These are phyloP conservation scores for Cryptocephalus moraei DNA, from an alignment of 2,888 invertebrate species.

Conservation along the genomic window DNA sequence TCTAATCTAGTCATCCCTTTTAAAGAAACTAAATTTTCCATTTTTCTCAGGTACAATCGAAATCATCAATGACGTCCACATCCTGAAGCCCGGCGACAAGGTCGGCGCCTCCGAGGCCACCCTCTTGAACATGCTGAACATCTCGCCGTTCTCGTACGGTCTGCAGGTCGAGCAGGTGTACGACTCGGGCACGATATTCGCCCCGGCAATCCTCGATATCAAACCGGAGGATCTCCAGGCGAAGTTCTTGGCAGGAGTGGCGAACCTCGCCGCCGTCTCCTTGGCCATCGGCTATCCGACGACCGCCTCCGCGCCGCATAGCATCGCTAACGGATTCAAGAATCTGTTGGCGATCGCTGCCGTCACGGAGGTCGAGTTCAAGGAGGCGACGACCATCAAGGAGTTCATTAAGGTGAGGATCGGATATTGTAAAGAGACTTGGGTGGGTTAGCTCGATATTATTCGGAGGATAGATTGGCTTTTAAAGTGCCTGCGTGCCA, in stretches of 20 bases:
- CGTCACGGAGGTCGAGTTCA: slow-evolving; percentile 90
- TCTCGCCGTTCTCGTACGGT: slow-evolving; percentile 99
- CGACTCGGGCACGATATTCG: slow-evolving; percentile 96
- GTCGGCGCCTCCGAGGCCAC: slow-evolving; percentile 58
- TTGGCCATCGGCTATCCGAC: slow-evolving; percentile 94
- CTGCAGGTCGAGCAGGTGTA: slow-evolving; percentile 93
- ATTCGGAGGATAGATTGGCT: no score
- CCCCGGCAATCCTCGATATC: slow-evolving; percentile 95
- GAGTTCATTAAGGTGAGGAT: slow-evolving; percentile 69
- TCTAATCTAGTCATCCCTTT: no score
- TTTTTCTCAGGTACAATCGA: slow-evolving; percentile 69
- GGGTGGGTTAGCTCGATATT: no score
- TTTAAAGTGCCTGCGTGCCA: no score
- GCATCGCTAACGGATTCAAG: slow-evolving; percentile 96
- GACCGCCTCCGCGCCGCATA: slow-evolving; percentile 93
- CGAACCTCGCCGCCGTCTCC: slow-evolving; percentile 88
- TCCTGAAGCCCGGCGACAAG: slow-evolving; percentile 89
- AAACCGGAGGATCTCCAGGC: slow-evolving; percentile 90
- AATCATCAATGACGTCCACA: slow-evolving; percentile 95
- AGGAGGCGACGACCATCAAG: slow-evolving; percentile 87
- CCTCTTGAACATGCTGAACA: slow-evolving; percentile 98
- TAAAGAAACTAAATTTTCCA: no score
- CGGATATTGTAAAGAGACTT: no score
- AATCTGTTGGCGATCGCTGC: slow-evolving; percentile 95
- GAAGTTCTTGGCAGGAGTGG: slow-evolving; percentile 88